These are phyloP conservation scores for Poecilia wingei DNA, from an alignment of 2,797 vertebrate species.

Conservation along the genomic window DNA sequence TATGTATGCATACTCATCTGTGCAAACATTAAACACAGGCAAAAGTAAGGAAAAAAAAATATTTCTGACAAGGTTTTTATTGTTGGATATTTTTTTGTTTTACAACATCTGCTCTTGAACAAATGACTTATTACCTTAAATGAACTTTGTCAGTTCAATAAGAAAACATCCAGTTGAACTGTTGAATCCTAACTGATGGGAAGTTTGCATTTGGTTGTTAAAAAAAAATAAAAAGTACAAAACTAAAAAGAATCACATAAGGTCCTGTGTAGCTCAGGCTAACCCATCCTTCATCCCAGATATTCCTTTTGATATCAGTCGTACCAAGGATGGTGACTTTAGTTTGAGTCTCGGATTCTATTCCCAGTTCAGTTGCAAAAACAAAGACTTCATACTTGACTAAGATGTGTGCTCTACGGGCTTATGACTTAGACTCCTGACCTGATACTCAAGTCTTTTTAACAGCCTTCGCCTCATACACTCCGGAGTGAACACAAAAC, in stretches of 20 bases:
- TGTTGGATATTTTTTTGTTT: background rate
- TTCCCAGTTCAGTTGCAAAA: background rate
- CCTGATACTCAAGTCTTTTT: background rate
- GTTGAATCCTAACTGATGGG: background rate
- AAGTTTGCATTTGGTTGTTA: background rate
- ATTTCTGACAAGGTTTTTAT: background rate
- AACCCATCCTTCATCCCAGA: background rate
- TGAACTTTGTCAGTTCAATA: background rate
- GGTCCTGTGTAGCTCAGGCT: background rate
- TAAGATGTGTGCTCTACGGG: background rate
- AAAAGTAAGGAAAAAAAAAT: background rate
- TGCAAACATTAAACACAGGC: conserved; percentile 9
- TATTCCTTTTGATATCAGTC: background rate
- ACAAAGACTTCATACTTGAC: background rate
- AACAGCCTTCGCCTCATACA: background rate
- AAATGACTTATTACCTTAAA: background rate
- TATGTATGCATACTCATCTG: conserved; percentile 7
- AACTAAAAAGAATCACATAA: background rate
- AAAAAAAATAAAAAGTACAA: background rate
- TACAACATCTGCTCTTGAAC: background rate
- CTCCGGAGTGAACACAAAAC: background rate
- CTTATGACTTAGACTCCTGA: background rate
- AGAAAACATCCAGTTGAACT: background rate
- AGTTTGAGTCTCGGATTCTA: background rate
- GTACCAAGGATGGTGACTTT: background rate